Evolutionary conservation across 1,140 invertebrate species (phyloP), one percentile per base, ranked within the genome.

Genomic region (Reticulitermes speratus): DNA sequence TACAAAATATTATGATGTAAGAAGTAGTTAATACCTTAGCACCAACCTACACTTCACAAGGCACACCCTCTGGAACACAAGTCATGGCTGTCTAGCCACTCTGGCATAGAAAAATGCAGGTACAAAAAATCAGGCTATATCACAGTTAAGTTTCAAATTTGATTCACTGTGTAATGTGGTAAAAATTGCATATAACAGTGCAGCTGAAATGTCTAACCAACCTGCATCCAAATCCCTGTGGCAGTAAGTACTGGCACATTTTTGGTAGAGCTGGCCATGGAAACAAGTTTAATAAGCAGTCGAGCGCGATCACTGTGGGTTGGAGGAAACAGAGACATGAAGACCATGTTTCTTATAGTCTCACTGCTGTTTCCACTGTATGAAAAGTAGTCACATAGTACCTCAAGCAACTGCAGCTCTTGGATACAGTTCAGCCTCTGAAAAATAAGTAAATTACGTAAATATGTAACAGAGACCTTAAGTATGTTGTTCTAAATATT

Each of bases 221-320:
- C 88, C 87, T 97, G 96, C 90, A 97, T 94, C 95, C 96, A 96
- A n/a, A 96, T 95, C 87, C 96, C 96, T 38, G 96, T 94, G 2
- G 95, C 95, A 85, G 94, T 93, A 25, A 97, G 90, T 3, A 97
- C 93, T 38, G 94, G 93, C 19, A 94, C 93, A 87, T 95, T 95
- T 52, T 95, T 95, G 0, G 94, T 95, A 0, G 95, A 95, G 32
- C 97, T 94, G 0, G 95, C 95, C 87, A 96, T 93, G 7, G 96
- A 97, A 2, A 96, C 95, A 38, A 97, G 91, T 90, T 96, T 96
- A 38, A 94, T 95, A n/a, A 97, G 90, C 86, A 96, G 92, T 88
- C 94, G 94, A 84, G 95, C 92, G 86, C 96, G 93, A 83, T 93
- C 92, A 85, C 92, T 93, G 48, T 94, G 94, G 14, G 94, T 93